Conservation (phyloP, 2,797 vertebrate genomes). For the Luscinia megarhynchos region DNA sequence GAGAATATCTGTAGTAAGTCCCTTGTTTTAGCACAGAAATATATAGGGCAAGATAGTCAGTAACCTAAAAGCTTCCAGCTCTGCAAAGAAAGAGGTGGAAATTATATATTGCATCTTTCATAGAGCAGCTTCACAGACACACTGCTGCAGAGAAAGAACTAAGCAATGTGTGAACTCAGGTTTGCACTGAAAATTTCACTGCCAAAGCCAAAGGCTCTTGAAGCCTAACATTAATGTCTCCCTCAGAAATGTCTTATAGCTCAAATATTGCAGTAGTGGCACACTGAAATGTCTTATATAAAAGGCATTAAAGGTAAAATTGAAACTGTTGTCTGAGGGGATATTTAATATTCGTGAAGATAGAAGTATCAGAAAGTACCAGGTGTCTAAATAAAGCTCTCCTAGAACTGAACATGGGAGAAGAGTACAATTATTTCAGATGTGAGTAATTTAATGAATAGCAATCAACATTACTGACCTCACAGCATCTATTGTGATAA, state of each 20-base stretch:
- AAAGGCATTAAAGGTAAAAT: neutral
- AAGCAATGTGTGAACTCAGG: neutral
- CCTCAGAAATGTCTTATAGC: neutral
- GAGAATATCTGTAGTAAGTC: neutral
- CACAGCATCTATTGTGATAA: neutral
- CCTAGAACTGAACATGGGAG: neutral
- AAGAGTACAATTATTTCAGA: neutral
- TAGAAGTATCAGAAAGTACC: neutral
- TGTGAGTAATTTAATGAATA: neutral
- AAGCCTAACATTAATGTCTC: neutral
- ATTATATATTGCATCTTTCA: neutral
- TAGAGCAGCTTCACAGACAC: neutral
- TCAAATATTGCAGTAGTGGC: neutral
- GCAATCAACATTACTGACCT: neutral
- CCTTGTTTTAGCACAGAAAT: neutral
- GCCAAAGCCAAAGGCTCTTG: neutral
- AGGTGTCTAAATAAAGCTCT: neutral
- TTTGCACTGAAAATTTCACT: neutral
- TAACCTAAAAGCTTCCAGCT: neutral
- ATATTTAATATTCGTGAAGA: neutral
- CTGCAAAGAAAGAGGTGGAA: neutral
- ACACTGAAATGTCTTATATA: neutral
- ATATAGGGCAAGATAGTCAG: neutral
- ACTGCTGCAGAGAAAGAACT: neutral
- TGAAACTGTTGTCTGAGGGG: neutral